Percentiles rank a stretch among this genome's conserved stretches.
phyloP scores from a whole-genome alignment of 1,140 invertebrate species.

The Drosophila miranda region DNA sequence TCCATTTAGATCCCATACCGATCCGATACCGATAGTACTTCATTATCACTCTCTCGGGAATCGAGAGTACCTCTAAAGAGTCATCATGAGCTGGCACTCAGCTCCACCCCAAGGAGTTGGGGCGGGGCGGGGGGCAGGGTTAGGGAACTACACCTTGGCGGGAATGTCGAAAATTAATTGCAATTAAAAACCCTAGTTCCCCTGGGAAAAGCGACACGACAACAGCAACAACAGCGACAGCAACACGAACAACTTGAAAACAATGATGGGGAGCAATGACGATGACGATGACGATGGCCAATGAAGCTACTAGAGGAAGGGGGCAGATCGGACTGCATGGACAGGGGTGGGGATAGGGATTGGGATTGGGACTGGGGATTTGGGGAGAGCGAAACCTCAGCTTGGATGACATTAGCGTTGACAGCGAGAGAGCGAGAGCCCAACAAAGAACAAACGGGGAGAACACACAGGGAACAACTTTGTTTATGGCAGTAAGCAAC shows the following conservation, averaged over 20 bases:
- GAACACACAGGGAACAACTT: slow-evolving; percentile 45
- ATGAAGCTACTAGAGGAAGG: slow-evolving; percentile 7
- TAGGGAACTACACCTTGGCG: background rate
- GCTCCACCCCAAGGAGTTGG: too few species aligned
- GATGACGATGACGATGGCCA: slow-evolving; percentile 23
- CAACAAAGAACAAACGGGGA: slow-evolving; percentile 37
- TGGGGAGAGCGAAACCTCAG: slow-evolving; percentile 40
- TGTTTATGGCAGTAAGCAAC: slow-evolving; percentile 63
- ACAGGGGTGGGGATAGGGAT: background rate
- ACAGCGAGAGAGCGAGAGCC: slow-evolving; percentile 29
- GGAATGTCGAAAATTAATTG: slow-evolving; percentile 58
- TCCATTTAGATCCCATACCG: too few species aligned
- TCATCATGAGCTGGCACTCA: slow-evolving; percentile 31
- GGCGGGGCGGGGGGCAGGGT: too few species aligned
- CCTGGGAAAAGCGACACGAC: slow-evolving; percentile 19
- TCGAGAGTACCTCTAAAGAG: slow-evolving; percentile 7
- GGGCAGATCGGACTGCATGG: slow-evolving; percentile 2
- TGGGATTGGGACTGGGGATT: background rate
- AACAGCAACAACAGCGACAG: background rate
- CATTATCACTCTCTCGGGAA: slow-evolving; percentile 24
- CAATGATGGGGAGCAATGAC: slow-evolving; percentile 17
- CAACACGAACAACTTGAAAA: background rate
- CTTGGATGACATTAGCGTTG: slow-evolving; percentile 64
- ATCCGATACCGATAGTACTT: background rate
- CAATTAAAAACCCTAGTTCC: slow-evolving; percentile 55